Base-by-base conservation (phyloP, 2,797 vertebrate genomes). In the Megaceryle alcyon region DNA sequence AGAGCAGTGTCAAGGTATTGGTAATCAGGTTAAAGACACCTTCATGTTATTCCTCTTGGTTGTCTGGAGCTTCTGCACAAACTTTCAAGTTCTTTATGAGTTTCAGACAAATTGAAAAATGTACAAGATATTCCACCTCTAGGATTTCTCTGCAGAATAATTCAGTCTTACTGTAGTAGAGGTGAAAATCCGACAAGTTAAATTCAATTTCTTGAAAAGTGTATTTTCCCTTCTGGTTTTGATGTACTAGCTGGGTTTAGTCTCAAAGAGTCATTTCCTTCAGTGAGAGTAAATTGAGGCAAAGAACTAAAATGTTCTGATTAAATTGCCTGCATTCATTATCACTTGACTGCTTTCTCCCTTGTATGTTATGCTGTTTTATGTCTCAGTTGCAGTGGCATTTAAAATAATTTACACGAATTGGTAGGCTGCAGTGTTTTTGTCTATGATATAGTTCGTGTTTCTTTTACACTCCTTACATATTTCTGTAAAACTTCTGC, bases 281-380 rank as follows among this genome's bases (percentile, higher is more conserved):
- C 64, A 79, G 72, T 1, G 3, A 88, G 37, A 91, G 64, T 48
- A 81, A 81, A 88, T 15, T 57, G 79, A 66, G n/a, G 44, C 35
- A 73, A 90, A 82, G 21, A 60, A 65, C 26, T 63, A 43, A 86
- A 76, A 70, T 88, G 43, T 90, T 90, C 65, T 75, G 31, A 86
- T 86, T 79, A 72, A 94, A 92, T 88, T 86, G 46, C 66, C 51
- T 82, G 54, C 48, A 76, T 90, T 91, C 46, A 28, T 95, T 93
- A 84, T 81, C 89, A 82, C 60, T 86, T 75, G 49, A 60, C 56
- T 91, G 65, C 63, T 91, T 79, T 95, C 48, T 88, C n/a, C 64
- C 37, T 46, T 90, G 15, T 44, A 88, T 29, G 33, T 86, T 86
- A 10, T 10, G 6, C 48, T 86, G 51, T 23, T 94, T 90, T 73